These are phyloP conservation scores for Neuroterus valhalla DNA, from an alignment of 1,140 invertebrate genomes.

Conservation along the genomic window DNA sequence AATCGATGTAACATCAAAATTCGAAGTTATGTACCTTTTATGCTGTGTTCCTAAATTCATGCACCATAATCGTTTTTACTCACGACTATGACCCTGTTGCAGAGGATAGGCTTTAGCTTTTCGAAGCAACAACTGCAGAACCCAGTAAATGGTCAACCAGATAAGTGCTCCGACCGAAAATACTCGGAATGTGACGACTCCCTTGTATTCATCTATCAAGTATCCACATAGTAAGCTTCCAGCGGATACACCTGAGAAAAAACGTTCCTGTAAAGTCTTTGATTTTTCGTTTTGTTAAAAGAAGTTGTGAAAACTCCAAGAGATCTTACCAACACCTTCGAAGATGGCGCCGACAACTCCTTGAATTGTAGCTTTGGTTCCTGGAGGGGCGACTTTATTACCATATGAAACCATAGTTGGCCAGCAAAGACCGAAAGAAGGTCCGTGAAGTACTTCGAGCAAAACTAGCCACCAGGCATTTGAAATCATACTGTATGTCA, in stretches of 20 bases:
- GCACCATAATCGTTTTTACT: conserved; percentile 65
- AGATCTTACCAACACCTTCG: conserved; percentile 84
- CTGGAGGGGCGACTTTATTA: conserved; percentile 87
- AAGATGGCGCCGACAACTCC: conserved; percentile 90
- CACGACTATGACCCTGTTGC: conserved; percentile 71
- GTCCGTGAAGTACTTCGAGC: conserved; percentile 89
- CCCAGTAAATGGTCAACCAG: conserved; percentile 78
- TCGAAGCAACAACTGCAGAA: conserved; percentile 75
- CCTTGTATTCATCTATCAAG: conserved; percentile 78
- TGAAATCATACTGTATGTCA: conserved; percentile 86
- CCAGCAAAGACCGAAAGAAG: conserved; percentile 93
- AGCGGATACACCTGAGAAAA: conserved; percentile 79
- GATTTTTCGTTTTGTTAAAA: neutral
- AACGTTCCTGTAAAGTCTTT: neutral
- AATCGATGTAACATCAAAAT: conserved; percentile 20
- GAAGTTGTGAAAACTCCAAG: neutral
- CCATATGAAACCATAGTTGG: conserved; percentile 93
- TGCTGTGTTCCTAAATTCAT: conserved; percentile 21
- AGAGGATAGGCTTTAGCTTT: conserved; percentile 65
- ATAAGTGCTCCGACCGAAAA: conserved; percentile 82
- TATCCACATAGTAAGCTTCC: conserved; percentile 85
- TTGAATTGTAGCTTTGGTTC: conserved; percentile 90
- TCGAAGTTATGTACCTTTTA: conserved; percentile 22
- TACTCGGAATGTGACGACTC: conserved; percentile 80
- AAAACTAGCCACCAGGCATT: conserved; percentile 90